Conservation (phyloP, 2,113 vertebrate species). For the Misgurnus anguillicaudatus region DNA sequence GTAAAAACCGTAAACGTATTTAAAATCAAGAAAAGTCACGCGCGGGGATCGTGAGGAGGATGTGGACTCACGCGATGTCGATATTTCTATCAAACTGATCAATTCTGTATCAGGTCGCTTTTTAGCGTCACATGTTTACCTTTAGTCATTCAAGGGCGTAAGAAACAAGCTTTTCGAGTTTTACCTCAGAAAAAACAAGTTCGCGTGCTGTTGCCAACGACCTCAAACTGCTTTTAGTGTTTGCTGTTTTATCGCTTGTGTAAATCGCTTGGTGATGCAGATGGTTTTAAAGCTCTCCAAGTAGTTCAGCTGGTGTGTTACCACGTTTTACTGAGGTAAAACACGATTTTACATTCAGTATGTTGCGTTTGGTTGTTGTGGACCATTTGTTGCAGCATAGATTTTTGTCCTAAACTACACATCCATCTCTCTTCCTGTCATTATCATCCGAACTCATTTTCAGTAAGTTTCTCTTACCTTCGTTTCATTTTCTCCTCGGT, state of each 20-base stretch:
- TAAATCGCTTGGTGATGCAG: not conserved
- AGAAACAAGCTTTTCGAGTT: constrained; percentile 12
- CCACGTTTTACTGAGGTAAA: not conserved
- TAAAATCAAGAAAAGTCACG: not conserved
- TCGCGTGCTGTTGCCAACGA: not conserved
- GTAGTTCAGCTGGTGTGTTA: not conserved
- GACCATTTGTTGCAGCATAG: not conserved
- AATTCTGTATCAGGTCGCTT: not conserved
- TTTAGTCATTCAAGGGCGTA: not conserved
- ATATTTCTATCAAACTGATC: not conserved
- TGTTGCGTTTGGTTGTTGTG: constrained; percentile 22
- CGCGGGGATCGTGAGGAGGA: not conserved
- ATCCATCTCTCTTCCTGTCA: constrained; percentile 1
- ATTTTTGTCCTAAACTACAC: not conserved
- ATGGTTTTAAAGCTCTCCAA: not conserved
- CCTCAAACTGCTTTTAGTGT: not conserved
- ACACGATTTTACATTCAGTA: not conserved
- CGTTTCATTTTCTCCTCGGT: constrained; percentile 29
- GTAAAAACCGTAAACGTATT: not conserved
- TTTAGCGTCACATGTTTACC: not conserved
- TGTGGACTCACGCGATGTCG: not conserved
- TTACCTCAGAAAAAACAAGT: not conserved
- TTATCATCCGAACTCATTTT: not conserved
- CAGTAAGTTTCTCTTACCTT: not conserved
- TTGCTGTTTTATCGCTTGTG: constrained; percentile 13